Evolutionary conservation across 2,888 invertebrate species (phyloP).

Genomic region (Lepidocyrtoides sp.): DNA sequence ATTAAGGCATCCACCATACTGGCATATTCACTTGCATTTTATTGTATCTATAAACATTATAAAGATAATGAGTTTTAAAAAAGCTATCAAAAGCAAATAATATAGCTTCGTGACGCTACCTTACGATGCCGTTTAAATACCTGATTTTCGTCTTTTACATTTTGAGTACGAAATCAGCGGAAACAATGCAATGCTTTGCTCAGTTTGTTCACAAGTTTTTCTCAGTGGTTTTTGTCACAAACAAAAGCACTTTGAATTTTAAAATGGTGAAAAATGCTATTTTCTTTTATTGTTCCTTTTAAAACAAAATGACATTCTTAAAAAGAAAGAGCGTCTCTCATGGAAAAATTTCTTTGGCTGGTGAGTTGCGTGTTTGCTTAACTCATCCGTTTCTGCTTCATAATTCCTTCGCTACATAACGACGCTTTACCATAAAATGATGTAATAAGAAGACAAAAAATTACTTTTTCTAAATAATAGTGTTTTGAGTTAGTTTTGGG

Average conservation of each 20-base stretch:
- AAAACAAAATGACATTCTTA: constrained; percentile 35
- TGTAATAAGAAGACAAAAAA: background rate
- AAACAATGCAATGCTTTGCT: background rate
- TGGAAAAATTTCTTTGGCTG: background rate
- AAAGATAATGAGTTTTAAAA: constrained; percentile 50
- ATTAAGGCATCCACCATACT: background rate
- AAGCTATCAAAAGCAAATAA: constrained; percentile 42
- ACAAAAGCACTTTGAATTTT: background rate
- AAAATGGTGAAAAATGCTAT: background rate
- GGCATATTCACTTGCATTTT: constrained; percentile 42
- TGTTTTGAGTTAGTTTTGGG: background rate
- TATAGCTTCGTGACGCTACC: constrained; percentile 39
- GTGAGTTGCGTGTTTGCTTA: background rate
- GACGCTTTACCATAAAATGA: background rate
- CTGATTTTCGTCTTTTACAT: constrained; percentile 38
- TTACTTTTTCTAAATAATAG: background rate
- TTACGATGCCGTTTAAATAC: constrained; percentile 12
- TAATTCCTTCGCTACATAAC: background rate
- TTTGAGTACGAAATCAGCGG: too few species aligned
- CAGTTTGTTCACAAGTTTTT: background rate
- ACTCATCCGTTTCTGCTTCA: background rate
- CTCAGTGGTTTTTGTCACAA: background rate
- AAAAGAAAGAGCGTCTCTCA: background rate
- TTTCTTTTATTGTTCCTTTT: constrained; percentile 31
- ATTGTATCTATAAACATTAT: constrained; percentile 64